Evolutionary conservation across 2,113 vertebrate species (phyloP), one percentile per base, ranked within the genome.

Genomic region (Nymphicus hollandicus): DNA sequence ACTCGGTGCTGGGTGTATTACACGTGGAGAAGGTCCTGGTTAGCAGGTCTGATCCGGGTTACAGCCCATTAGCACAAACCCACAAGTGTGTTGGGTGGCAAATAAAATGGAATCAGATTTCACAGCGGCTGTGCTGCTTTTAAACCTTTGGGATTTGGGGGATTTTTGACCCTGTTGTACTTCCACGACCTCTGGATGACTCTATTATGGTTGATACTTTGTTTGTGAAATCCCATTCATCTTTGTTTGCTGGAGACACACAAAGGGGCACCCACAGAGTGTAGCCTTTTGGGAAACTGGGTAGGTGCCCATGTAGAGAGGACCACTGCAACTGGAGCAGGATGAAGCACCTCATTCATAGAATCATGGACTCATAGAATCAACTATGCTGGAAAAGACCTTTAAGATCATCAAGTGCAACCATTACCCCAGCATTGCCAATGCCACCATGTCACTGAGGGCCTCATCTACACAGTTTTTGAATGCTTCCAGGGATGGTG

Each of bases 71-170:
- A 72, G 33, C 76, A 74, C 41, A 94, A 81, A 78, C 13, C 0
- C 25, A 11, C 0, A 4, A 53, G 13, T 1, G 5, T 63, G 37
- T 0, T 78, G 37, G 13, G 43, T 78, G 63, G 23, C 22, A 71
- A 60, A 55, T n/a, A n/a, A 92, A 66, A 8, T 63, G 29, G 29
- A 77, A 70, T 86, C 22, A 25, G 80, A 69, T 24, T 86, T 86
- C 10, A 28, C 5, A 65, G 37, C 0, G 0, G 5, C 72, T 80
- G 23, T 63, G 31, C 66, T 74, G 13, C 35, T 65, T 76, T 56
- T 69, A 69, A 93, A 79, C 35, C 23, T 56, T 65, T 46, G 37
- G 31, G 25, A 41, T 63, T 2, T 64, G 33, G 39, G 13, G 0
- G 3, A 61, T 58, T 86, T 60, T 44, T 82, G 43, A 87, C 23